Conservation (phyloP, 2,113 vertebrate species). For the Machaerirhynchus nigripectus region DNA sequence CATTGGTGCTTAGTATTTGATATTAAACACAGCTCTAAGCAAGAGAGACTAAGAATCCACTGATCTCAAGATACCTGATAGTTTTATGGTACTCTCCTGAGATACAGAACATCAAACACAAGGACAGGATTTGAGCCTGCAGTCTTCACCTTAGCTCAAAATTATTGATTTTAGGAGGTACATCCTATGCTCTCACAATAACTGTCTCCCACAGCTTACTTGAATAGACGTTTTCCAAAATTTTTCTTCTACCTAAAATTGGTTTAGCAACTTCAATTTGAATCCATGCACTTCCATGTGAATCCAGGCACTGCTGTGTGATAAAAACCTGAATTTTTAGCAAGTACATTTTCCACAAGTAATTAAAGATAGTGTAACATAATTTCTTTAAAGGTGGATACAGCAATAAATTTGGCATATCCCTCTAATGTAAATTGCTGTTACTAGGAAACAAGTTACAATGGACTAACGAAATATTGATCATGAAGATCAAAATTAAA, state of each 20-base stretch:
- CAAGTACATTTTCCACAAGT: not conserved
- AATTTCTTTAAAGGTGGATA: not conserved
- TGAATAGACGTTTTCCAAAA: not conserved
- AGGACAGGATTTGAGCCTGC: not conserved
- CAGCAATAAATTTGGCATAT: not conserved
- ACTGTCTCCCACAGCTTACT: not conserved
- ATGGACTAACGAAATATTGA: not conserved
- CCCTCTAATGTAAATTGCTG: not conserved
- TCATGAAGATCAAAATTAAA: not conserved
- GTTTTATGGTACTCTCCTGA: not conserved
- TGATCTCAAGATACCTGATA: not conserved
- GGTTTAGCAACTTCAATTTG: not conserved
- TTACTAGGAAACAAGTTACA: not conserved
- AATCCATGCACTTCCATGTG: not conserved
- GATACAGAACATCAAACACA: not conserved
- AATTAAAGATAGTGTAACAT: not conserved
- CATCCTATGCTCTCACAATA: not conserved
- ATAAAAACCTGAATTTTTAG: not conserved
- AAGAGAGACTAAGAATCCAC: not conserved
- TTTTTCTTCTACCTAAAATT: not conserved
- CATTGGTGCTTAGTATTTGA: not conserved
- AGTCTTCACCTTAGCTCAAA: not conserved
- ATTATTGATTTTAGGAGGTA: not conserved
- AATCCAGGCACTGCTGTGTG: not conserved
- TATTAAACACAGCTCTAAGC: not conserved